Base-by-base conservation (phyloP, 2,797 vertebrate genomes). In the Bradypodion pumilum region DNA sequence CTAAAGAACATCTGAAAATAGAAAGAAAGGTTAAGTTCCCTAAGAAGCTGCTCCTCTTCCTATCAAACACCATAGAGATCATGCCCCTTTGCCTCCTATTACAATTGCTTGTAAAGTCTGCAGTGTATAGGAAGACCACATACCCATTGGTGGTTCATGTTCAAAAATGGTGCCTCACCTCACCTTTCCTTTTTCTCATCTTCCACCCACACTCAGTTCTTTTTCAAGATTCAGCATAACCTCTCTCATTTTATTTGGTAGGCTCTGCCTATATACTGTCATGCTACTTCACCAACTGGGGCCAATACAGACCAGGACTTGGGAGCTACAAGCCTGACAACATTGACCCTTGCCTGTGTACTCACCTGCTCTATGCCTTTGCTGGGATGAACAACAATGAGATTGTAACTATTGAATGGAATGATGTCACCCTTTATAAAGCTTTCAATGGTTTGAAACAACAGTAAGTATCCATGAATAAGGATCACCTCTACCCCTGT, bases 271-370 rank as follows among this genome's bases (percentile, higher is more conserved):
- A 93, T 78, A 95, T 96, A 78, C 94, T 97, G 84, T 94, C 94
- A 90, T 97, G 96, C 81, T 97, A 97, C 91, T 97, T 97, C 91
- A 96, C 94, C 86, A 97, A 95, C 94, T 97, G 96, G 96, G 95
- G 94, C 13, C 96, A 97, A 88, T 96, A 97, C 88, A 91, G 95
- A 84, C 93, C 96, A 25, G 94, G 95, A 3, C 62, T 91, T 25
- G 95, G 95, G 16, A 93, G 80, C 7, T 97, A 88, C 81, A 95
- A 92, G 85, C 96, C 96, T 5, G 94, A 87, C 0, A 91, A 97
- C 82, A 93, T 96, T 1, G 92, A 97, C 90, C 96, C 96, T 1
- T 95, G 88, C 85, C 95, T 96, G 37, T 97, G 96, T 75, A 93
- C 90, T 85, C 96, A 97, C 65, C 95, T 97, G 46, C 93, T 97